Evolutionary conservation across 2,888 invertebrate genomes (phyloP).

Genomic region (Cephonodes hylas): DNA sequence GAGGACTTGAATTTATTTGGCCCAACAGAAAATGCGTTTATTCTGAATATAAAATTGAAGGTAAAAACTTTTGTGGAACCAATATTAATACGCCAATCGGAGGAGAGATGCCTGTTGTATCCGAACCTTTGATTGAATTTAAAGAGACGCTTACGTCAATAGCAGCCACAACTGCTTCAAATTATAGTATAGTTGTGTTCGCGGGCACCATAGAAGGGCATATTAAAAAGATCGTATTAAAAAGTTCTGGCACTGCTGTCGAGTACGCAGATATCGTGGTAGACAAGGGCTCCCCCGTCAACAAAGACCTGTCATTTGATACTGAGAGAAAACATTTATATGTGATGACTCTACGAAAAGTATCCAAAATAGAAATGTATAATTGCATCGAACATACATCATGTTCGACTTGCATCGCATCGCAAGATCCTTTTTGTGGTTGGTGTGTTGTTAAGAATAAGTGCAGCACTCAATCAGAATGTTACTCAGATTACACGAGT

Average conservation of each 20-base stretch:
- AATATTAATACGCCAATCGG: conserved; percentile 98
- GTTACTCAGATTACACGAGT: no score
- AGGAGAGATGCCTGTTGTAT: conserved; percentile 93
- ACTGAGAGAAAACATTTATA: conserved; percentile 94
- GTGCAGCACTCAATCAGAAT: conserved; percentile 95
- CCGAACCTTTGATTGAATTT: conserved; percentile 92
- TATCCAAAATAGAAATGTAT: conserved; percentile 96
- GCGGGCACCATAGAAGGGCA: conserved; percentile 95
- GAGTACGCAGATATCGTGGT: conserved; percentile 95
- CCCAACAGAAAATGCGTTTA: conserved; percentile 94
- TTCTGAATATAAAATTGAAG: conserved; percentile 93
- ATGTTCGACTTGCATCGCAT: conserved; percentile 95
- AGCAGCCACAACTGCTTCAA: conserved; percentile 96
- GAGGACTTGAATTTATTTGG: conserved; percentile 95
- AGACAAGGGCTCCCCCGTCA: conserved; percentile 89
- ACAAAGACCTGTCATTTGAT: conserved; percentile 84
- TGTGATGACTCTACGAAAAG: conserved; percentile 95
- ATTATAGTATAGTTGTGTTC: conserved; percentile 99
- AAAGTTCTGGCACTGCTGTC: conserved; percentile 90
- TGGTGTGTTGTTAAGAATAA: conserved; percentile 98
- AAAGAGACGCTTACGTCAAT: conserved; percentile 93
- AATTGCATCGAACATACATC: conserved; percentile 95
- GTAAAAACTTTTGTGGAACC: conserved; percentile 97
- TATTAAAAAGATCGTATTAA: conserved; percentile 96
- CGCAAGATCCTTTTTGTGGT: conserved; percentile 97